Percentiles rank a stretch among this genome's conserved stretches.
Conservation (phyloP, 2,797 vertebrate genomes). For the Artibeus lituratus region DNA sequence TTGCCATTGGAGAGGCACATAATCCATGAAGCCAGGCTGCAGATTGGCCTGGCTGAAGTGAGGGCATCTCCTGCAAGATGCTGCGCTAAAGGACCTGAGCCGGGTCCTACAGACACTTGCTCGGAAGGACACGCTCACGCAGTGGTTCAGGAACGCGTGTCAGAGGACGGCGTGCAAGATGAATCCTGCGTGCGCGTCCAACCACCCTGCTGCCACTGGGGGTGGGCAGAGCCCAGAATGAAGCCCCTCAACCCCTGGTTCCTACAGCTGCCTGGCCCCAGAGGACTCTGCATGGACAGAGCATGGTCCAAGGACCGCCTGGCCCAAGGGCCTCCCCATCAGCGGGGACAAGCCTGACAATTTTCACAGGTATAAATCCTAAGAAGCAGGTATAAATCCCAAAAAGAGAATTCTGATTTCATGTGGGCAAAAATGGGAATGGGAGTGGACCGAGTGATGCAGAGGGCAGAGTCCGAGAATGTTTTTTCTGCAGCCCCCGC, state of each 20-base stretch:
- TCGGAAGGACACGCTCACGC: neutral
- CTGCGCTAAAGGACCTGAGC: neutral
- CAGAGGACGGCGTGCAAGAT: no score
- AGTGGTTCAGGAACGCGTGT: no score
- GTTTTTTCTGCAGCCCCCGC: neutral
- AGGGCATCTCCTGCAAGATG: neutral
- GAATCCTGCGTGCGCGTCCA: fast-evolving
- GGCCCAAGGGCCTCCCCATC: no score
- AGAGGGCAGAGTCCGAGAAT: neutral
- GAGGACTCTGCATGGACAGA: neutral
- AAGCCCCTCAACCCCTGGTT: no score
- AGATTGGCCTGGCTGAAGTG: neutral
- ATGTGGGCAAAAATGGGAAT: neutral
- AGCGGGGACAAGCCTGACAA: neutral
- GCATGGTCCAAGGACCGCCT: neutral
- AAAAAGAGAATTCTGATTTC: neutral
- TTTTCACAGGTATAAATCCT: neutral
- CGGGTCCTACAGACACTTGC: neutral
- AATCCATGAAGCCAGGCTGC: neutral
- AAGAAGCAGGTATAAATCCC: neutral
- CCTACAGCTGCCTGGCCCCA: neutral
- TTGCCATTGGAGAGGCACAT: no score
- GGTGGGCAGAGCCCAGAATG: neutral
- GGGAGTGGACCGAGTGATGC: fast-evolving
- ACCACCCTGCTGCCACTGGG: neutral